A percentile compares a stretch with the other conserved stretches of the same genome.
phyloP scores from a whole-genome alignment of 2,797 vertebrate species.

The Anableps anableps region DNA sequence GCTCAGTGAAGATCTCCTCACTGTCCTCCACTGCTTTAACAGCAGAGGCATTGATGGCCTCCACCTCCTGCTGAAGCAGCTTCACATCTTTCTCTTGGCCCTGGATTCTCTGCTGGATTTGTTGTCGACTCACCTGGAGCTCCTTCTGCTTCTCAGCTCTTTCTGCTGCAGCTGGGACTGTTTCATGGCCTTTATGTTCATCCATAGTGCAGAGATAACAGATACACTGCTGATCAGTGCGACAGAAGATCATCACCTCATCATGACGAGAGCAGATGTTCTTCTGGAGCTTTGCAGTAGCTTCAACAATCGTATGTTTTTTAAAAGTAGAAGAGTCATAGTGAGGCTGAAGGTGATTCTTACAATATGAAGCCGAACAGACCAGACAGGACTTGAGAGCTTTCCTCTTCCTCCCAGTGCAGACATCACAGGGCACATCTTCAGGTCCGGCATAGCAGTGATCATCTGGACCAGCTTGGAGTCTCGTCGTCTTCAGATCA shows the following conservation, averaged over 20 bases:
- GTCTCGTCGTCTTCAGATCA: background rate
- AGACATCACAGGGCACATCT: too few species aligned
- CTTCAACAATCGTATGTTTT: background rate
- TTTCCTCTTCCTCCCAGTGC: too few species aligned
- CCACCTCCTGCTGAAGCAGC: conserved; percentile 21
- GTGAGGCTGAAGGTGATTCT: too few species aligned
- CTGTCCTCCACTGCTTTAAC: conserved; percentile 16
- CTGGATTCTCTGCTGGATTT: background rate
- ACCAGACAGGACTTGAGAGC: too few species aligned
- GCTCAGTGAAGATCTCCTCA: conserved; percentile 15
- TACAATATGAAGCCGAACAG: too few species aligned
- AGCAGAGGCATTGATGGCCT: conserved; percentile 7
- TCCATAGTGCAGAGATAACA: too few species aligned
- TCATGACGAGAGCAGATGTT: conserved; percentile 3
- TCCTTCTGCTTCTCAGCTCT: conserved; percentile 1
- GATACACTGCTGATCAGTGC: conserved; percentile 4
- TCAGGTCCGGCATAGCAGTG: conserved; percentile 7
- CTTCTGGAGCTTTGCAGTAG: background rate
- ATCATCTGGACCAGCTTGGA: conserved; percentile 4
- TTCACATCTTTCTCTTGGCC: background rate
- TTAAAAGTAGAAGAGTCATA: too few species aligned
- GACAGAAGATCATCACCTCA: conserved; percentile 8
- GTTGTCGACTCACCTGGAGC: too few species aligned
- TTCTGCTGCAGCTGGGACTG: conserved; percentile 3
- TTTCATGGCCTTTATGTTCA: conserved; percentile 7